Evolutionary conservation across 1,140 invertebrate genomes (phyloP).

Genomic region (Drosophila mayri): DNA sequence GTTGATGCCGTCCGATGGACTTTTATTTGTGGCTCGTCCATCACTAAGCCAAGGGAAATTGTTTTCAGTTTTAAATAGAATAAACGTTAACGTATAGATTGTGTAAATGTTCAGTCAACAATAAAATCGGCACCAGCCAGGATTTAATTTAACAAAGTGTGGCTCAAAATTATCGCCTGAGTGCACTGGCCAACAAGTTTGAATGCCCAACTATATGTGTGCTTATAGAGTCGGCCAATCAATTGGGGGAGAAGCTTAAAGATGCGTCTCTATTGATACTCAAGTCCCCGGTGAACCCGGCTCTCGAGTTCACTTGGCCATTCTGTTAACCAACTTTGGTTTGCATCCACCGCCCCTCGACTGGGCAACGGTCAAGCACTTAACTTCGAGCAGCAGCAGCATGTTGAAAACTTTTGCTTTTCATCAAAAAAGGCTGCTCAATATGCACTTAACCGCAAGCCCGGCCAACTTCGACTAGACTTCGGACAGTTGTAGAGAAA

Average conservation of each 20-base stretch:
- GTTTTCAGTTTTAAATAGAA: slow-evolving; percentile 80
- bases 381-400: slow-evolving; percentile 47
- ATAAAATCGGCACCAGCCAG: slow-evolving; percentile 48
- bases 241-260: slow-evolving; percentile 31
- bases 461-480: slow-evolving; percentile 28
- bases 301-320: slow-evolving; percentile 42
- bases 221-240: slow-evolving; percentile 8
- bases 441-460: slow-evolving; percentile 71
- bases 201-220: background rate
- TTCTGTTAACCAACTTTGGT: slow-evolving; percentile 45
- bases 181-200: slow-evolving; percentile 61
- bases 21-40: slow-evolving; percentile 53
- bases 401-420: slow-evolving; percentile 73
- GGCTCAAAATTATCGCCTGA: slow-evolving; percentile 70
- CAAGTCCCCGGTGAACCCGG: slow-evolving; percentile 26
- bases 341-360: slow-evolving; percentile 4
- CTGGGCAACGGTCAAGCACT: slow-evolving; percentile 48
- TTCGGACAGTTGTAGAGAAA: slow-evolving; percentile 60
- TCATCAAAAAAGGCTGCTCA: slow-evolving; percentile 57
- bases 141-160: slow-evolving; percentile 57
- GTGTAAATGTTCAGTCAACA: slow-evolving; percentile 77
- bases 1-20: slow-evolving; percentile 68
- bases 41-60: slow-evolving; percentile 70
- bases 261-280: slow-evolving; percentile 40
- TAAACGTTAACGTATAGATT: slow-evolving; percentile 80